Base-by-base conservation (phyloP, 1,140 invertebrate species). In the Planococcus citri region DNA sequence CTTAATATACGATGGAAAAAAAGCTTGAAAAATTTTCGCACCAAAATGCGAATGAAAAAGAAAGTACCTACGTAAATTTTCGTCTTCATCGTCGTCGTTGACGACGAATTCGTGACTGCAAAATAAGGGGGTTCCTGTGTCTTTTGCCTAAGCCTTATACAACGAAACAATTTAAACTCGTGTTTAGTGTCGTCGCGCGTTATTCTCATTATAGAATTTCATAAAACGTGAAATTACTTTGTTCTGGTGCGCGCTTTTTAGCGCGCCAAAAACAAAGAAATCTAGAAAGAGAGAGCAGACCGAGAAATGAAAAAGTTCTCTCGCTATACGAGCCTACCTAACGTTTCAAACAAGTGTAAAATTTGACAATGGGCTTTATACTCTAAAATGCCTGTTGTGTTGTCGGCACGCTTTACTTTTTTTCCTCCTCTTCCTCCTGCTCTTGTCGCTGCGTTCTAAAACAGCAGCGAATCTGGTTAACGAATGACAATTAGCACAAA, bases 401-500 rank as follows among this genome's bases (percentile, higher is more conserved):
- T 51, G 41, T 51, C 41, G 41, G 12, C 41, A 20, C 12, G 41
- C 12, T 33, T 33, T 33, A 6, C 3, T 12, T 33, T 33, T 33
- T 33, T 33, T 17, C 41, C 2, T 51, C n/a, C n/a, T n/a, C n/a
- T n/a, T n/a, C n/a, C n/a, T n/a, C n/a, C n/a, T n/a, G n/a, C n/a
- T n/a, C n/a, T n/a, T n/a, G n/a, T n/a, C n/a, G n/a, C n/a, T n/a
- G n/a, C n/a, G n/a, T n/a, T n/a, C n/a, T n/a, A n/a, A n/a, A n/a
- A n/a, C n/a, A n/a, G 10, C 2, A 20, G 17, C 41, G 41, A 51
- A 51, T 51, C 10, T 20, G 41, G 12, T 51, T 20, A 20, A 51
- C 41, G 41, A 51, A 51, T 51, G 41, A 51, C 41, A 51, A 51
- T 51, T 51, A 51, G 41, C n/a, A 14, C n/a, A n/a, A n/a, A n/a